Evolutionary conservation across 2,113 vertebrate species (phyloP).

Genomic region (Peromyscus maniculatus): DNA sequence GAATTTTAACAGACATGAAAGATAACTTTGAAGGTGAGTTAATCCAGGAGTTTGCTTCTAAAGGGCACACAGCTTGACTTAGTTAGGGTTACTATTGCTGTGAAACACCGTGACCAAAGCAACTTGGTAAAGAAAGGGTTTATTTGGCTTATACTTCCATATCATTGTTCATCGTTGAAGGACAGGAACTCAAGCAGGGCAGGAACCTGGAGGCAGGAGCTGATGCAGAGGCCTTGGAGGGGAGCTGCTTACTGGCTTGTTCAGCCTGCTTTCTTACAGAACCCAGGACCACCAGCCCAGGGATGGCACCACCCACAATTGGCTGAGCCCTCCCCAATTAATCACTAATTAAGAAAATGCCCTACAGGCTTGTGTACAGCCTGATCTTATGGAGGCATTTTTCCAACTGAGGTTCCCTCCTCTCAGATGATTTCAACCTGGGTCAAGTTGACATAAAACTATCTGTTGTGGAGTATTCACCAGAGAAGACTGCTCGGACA

Average conservation of each 20-base stretch:
- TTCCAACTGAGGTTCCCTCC: not conserved
- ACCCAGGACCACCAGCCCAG: not conserved
- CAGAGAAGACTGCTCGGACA: not conserved
- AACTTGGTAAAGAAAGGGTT: not conserved
- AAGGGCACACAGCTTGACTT: not conserved
- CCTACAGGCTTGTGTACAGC: not conserved
- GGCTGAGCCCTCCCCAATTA: not conserved
- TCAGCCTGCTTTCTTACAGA: not conserved
- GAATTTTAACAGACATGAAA: not conserved
- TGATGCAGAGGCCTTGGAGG: not conserved
- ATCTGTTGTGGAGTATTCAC: not conserved
- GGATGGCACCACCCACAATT: not conserved
- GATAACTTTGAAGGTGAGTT: not conserved
- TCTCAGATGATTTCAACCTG: not conserved
- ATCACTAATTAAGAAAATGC: not conserved
- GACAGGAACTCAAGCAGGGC: not conserved
- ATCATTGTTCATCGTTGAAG: not conserved
- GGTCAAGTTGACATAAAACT: not conserved
- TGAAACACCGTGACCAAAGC: not conserved
- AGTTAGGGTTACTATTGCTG: not conserved
- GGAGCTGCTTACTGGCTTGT: too few relatives aligned
- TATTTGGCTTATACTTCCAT: not conserved
- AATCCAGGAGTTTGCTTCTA: not conserved
- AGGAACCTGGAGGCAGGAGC: not conserved
- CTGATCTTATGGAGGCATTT: not conserved